Base-by-base conservation (phyloP, 1,140 invertebrate species). In the Penaeus indicus region DNA sequence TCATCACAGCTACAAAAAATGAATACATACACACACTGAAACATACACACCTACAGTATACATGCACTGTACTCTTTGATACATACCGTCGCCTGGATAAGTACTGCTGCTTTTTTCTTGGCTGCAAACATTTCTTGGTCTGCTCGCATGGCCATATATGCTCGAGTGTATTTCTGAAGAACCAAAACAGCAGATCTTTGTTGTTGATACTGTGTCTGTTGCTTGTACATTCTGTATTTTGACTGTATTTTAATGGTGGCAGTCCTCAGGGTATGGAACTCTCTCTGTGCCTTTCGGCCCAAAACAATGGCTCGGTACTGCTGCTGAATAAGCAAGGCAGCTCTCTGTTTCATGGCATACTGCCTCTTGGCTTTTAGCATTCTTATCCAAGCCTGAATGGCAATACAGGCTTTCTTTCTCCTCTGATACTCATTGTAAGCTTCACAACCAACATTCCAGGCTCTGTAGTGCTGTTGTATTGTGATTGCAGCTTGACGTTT, bases 21-120 rank as follows among this genome's bases (percentile, higher is more conserved):
- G 1, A 54, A 54, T 13, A 16, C 54, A 54, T 54, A 11, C 54
- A 11, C 54, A 54, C 10, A 8, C 54, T 54, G 16, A 54, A 54
- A 54, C 4, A 54, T 54, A 11, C 54, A 54, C 54, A 54, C 16
- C 10, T 16, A 54, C 54, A 54, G 1, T 13, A 54, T 16, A 54
- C 5, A 54, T 16, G 54, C 5, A 54, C 54, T 54, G 0, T 2
- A 54, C 11, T 54, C 10, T 16, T 13, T 54, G 54, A 16, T 54
- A 64, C 86, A 19, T 47, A 88, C 86, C 86, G 83, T 77, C 21
- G 86, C 69, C 42, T 90, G 90, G 22, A 90, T 88, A 13, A 85
- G 7, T 32, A 69, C 67, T 8, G 67, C 83, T 62, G 90, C 86
- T 11, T 77, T 78, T 47, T 47, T 77, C 38, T 77, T 27, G 22